Evolutionary conservation across 2,888 invertebrate species (phyloP), one percentile per base, ranked within the genome.

Genomic region (Cecidostiba fungosa): DNA sequence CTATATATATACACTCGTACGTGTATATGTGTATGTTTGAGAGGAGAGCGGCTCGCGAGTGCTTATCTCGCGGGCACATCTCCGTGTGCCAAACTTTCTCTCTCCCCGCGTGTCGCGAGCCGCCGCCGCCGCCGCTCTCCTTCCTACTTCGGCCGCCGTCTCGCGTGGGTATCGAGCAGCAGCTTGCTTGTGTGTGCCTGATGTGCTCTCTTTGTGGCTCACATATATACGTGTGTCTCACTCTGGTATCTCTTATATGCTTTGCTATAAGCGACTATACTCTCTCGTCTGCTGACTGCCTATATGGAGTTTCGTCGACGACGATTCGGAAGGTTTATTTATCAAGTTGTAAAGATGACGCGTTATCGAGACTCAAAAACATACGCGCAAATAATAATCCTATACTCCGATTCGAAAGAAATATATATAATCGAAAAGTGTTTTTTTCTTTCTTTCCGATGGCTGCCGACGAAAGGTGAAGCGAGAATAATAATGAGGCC

Each of bases 51-150:
- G 76, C 70, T 26, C 39, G 77, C 36, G 26, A 12, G 66, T 88
- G 89, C 92, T 93, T 93, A 93, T 93, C 93, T 92, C 91, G 91
- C 91, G 90, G 91, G 91, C 91, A 92, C 92, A 93, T 93, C 93
- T 93, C 92, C 82, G 81, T 86, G 88, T 92, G 93, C 93, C 93
- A 91, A 92, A 92, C 92, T 92, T 92, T 92, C 92, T 92, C 92
- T 88, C 91, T 90, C 43, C 10, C 70, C 26, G 54, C 62, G 66
- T 84, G 81, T 87, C 69, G 80, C 77, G 39, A 43, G 70, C 70
- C 36, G 26, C 26, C 54, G 32, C 39, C 47, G 47, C 36, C 72
- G 82, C 85, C 85, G 85, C 85, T 82, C 85, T 82, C 85, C 82
- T 82, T 78, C 82, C 82, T 70, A 50, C 74, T 50, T 36, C 39